Evolutionary conservation across 2,888 invertebrate genomes (phyloP).

Genomic region (Aphidius colemani): DNA sequence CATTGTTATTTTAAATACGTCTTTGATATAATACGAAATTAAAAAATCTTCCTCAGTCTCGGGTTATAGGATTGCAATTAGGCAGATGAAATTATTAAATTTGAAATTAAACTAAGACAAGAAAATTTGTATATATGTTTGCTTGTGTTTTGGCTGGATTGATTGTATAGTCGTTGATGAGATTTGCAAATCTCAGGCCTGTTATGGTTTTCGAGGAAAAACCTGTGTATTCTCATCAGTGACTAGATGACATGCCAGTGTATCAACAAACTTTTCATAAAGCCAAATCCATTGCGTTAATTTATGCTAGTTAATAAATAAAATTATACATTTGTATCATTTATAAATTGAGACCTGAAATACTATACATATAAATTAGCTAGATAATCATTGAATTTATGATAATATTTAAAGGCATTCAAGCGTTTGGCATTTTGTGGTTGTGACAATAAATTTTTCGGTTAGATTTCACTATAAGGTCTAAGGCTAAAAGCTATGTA

Average conservation of each 20-base stretch:
- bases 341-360: too few relatives aligned
- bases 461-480: background rate
- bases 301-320: too few relatives aligned
- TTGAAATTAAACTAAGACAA: constrained; percentile 29
- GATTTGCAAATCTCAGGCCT: background rate
- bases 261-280: too few relatives aligned
- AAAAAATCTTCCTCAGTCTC: constrained; percentile 11
- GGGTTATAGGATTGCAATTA: constrained; percentile 30
- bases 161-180: constrained; percentile 18
- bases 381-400: too few relatives aligned
- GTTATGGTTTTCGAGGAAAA: too few relatives aligned
- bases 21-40: background rate
- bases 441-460: background rate
- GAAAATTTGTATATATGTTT: constrained; percentile 21
- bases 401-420: background rate
- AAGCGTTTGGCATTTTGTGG: background rate
- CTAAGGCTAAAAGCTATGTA: constrained; percentile 5
- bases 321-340: too few relatives aligned
- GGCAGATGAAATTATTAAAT: constrained; percentile 27
- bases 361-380: too few relatives aligned
- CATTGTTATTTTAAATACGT: too few relatives aligned
- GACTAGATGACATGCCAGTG: too few relatives aligned
- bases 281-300: too few relatives aligned
- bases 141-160: constrained; percentile 15
- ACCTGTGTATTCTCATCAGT: too few relatives aligned